Base-by-base conservation (phyloP, 2,888 invertebrate genomes). In the Cerceris ruficornis region DNA sequence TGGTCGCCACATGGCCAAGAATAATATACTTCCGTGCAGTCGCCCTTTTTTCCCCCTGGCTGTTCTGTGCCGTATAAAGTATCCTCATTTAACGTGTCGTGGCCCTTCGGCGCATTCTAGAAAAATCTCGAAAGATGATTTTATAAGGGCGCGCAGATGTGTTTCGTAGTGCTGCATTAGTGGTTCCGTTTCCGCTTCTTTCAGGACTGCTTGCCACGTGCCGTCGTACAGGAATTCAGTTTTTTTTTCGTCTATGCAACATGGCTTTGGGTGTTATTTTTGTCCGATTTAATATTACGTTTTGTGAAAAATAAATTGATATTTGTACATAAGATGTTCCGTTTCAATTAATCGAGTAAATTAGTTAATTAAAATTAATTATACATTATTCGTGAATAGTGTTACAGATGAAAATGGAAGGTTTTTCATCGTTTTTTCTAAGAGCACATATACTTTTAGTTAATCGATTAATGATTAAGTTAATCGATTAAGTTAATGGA, bases 121-220 rank as follows among this genome's bases (percentile, higher is more conserved):
- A 79, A 43, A 69, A 74, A 78, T 74, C 79, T 78, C 49, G 52
- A 43, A 58, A 59, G 79, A 79, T 64, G 67, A 69, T 78, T 74
- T 78, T 49, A 42, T 69, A 73, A 79, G 78, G 69, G 78, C 39
- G 65, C 60, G 65, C 79, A 80, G 80, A 79, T 79, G 79, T 71
- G 60, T 41, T 28, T 7, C 8, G 7, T 9, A 54, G 50, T 72
- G 67, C 73, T 54, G 67, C 39, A 66, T 65, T 73, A 60, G 75
- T 75, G 70, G 79, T 80, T 80, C 80, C 79, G 79, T 79, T 80
- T 80, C 79, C 80, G 75, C n/a, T 55, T 55, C 52, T 67, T 79
- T 80, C 68, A 61, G 1, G 17, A 42, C 8, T 8, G 46, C 7
- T 66, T 66, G 65, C 49, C 78, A 71, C 80, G 75, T 80, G 79